Percentiles rank a stretch among this genome's conserved stretches.
These are phyloP conservation scores for Polylopha cassiicola DNA, from an alignment of 2,888 invertebrate genomes.

Conservation along the genomic window DNA sequence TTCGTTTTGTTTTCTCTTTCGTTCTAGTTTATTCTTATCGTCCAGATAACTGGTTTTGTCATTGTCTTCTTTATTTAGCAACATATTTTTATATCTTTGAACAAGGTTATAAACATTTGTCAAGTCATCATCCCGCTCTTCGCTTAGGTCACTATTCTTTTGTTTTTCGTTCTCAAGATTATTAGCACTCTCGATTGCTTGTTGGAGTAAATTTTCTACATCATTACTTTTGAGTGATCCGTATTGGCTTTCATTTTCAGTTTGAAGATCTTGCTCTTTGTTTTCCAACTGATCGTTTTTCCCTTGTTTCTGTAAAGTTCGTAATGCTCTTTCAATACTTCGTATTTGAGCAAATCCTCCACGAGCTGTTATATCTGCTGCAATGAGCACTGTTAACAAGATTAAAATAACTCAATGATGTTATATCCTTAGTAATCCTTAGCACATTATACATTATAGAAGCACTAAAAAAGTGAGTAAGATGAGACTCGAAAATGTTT, in stretches of 20 bases:
- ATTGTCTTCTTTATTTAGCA: no score
- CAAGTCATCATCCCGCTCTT: no score
- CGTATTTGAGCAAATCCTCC: constrained; percentile 3
- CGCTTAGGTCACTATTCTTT: no score
- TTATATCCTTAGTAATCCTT: no score
- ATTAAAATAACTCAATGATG: neutral
- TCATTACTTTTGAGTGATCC: constrained; percentile 28
- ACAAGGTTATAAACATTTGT: no score
- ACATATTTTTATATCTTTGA: no score
- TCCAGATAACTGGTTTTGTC: neutral
- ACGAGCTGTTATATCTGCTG: constrained; percentile 13
- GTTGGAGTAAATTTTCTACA: constrained; percentile 29
- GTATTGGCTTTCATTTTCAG: constrained; percentile 22
- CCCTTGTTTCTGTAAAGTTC: constrained; percentile 23
- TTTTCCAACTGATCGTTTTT: constrained; percentile 5
- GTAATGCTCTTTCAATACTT: constrained; percentile 24
- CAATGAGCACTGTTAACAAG: constrained; percentile 19
- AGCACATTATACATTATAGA: no score
- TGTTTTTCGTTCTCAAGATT: constrained; percentile 7
- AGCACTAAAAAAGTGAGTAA: no score
- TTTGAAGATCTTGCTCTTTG: constrained; percentile 16
- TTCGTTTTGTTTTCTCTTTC: no score
- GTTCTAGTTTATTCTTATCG: neutral
- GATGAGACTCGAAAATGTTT: no score
- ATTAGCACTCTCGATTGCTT: constrained; percentile 15